phyloP scores from a whole-genome alignment of 2,797 vertebrate genomes.

The Atherinosoma microstoma region DNA sequence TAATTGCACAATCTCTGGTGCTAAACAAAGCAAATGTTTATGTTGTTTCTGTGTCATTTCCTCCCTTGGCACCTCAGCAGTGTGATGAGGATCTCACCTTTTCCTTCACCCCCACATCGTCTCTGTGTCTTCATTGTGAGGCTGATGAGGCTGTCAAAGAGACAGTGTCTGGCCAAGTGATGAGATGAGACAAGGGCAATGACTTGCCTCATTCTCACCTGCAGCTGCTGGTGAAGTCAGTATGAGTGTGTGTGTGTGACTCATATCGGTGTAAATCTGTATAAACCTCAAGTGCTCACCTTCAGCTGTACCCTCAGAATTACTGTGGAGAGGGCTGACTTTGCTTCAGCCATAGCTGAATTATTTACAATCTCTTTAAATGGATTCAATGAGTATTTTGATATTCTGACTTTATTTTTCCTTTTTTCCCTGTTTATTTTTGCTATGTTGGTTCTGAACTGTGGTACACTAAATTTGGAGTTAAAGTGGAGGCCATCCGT shows the following conservation, averaged over 20 bases:
- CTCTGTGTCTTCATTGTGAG: slow-evolving; percentile 45
- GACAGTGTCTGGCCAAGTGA: slow-evolving; percentile 50
- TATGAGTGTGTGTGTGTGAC: neutral
- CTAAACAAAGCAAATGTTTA: slow-evolving; percentile 24
- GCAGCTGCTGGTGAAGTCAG: slow-evolving; percentile 36
- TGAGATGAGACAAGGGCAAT: slow-evolving; percentile 59
- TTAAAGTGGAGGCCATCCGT: neutral
- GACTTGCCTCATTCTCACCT: slow-evolving; percentile 54
- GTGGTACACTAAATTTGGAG: neutral
- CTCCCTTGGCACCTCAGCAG: slow-evolving; percentile 3
- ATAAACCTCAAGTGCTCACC: slow-evolving; percentile 33
- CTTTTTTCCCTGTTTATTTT: neutral
- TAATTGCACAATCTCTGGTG: slow-evolving; percentile 4
- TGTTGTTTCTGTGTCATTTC: slow-evolving; percentile 2
- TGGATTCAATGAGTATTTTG: slow-evolving; percentile 2
- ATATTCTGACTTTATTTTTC: neutral
- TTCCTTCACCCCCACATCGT: slow-evolving; percentile 15
- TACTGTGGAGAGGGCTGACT: slow-evolving; percentile 18
- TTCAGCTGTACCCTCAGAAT: slow-evolving; percentile 32
- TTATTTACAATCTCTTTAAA: slow-evolving; percentile 23
- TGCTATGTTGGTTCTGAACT: slow-evolving; percentile 1
- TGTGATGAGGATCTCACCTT: slow-evolving; percentile 42
- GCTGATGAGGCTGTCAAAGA: slow-evolving; percentile 65
- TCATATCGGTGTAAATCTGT: slow-evolving; percentile 14
- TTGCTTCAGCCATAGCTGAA: slow-evolving; percentile 20